Percentiles rank a stretch among this genome's conserved stretches.
Conservation (phyloP, 2,113 vertebrate genomes). For the Riparia riparia region DNA sequence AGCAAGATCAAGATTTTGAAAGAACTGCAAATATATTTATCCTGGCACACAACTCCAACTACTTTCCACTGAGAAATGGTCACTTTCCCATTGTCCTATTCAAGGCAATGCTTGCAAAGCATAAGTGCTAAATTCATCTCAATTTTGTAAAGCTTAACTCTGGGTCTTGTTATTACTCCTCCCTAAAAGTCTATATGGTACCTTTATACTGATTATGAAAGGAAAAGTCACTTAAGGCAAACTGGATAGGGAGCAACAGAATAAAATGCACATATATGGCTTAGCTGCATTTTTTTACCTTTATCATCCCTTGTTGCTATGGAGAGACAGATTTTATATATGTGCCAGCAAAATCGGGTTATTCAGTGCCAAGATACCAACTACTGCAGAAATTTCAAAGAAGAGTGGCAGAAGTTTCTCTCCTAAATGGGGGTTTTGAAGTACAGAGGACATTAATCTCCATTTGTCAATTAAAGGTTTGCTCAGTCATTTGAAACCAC, state of each 20-base stretch:
- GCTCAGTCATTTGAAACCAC: constrained; percentile 6
- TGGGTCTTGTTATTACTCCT: background rate
- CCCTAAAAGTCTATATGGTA: background rate
- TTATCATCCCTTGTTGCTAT: constrained; percentile 50
- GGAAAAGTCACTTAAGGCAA: constrained; percentile 45
- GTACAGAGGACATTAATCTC: constrained; percentile 1
- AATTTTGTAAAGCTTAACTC: background rate
- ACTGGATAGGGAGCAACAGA: background rate
- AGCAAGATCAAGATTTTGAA: background rate
- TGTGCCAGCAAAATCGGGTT: background rate
- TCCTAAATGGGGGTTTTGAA: background rate
- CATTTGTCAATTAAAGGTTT: constrained; percentile 29
- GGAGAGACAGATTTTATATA: constrained; percentile 16
- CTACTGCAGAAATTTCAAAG: background rate
- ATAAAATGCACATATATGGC: background rate
- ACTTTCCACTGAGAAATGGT: background rate
- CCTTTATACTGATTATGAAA: background rate
- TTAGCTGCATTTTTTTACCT: background rate
- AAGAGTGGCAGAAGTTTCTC: background rate
- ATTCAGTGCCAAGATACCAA: background rate
- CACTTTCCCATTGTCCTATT: background rate
- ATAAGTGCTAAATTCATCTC: background rate
- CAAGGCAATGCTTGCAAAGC: background rate
- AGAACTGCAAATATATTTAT: background rate
- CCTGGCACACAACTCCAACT: background rate